Base-by-base conservation (phyloP, 2,113 vertebrate species). In the Pedetes capensis region DNA sequence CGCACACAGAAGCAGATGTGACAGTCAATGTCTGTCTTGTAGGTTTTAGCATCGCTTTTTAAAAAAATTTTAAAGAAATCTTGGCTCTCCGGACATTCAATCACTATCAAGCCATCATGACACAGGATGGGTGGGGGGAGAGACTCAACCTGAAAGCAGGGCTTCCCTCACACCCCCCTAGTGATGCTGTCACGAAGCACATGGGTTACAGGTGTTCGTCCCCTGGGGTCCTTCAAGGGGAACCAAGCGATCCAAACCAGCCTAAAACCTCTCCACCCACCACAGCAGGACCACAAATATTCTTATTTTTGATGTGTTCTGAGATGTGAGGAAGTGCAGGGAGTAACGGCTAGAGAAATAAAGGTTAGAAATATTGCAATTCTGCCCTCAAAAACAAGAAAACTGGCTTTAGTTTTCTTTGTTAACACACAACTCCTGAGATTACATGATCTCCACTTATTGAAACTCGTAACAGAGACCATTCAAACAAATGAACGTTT, bases 401-500 rank as follows among this genome's bases (percentile, higher is more conserved):
- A 82, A 53, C 44, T 27, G 34, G 51, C 85, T 44, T 87, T 83
- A 55, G 42, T 81, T 59, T 72, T 92, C 64, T 63, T 83, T 37
- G 66, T 86, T 64, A 86, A 71, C 25, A 53, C 44, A 78, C 29
- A 93, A 78, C 22, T 93, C 57, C 39, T 75, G 81, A 63, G 83
- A 87, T 32, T 22, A 75, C 11, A 2, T 95, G 94, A 89, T 80
- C 74, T 88, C 64, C 59, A 90, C 23, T 89, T 78, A 74, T 1
- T 93, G 49, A 81, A 96, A 93, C 75, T 14, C 42, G 39, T 49
- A 72, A 63, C 16, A 89, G 42, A 86, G 37, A 23, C 22, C 83
- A 83, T 20, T 29, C 14, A 76, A 39, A 81, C 57, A 55, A 59
- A 87, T 14, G 42, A 53, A 44, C 16, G 39, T 83, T 37, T 68